Percentiles rank a stretch among this genome's conserved stretches.
phyloP scores from a whole-genome alignment of 2,888 invertebrate species.

The Eupeodes luniger region DNA sequence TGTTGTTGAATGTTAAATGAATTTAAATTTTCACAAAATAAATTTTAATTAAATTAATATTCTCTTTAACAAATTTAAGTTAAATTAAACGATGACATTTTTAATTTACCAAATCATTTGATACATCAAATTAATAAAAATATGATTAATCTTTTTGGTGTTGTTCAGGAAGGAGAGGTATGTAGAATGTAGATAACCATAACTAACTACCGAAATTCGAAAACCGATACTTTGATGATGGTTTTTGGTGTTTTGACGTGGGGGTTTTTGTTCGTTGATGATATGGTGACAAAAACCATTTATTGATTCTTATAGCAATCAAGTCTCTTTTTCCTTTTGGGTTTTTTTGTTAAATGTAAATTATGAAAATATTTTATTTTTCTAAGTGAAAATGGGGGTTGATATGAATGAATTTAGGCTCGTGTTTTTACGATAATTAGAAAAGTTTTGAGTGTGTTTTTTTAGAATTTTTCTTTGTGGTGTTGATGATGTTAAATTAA shows the following conservation, averaged over 20 bases:
- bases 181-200: no score
- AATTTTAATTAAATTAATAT: constrained; percentile 23
- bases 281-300: constrained; percentile 14
- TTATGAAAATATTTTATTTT: constrained; percentile 1
- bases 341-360: constrained; percentile 2
- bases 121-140: constrained; percentile 15
- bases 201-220: neutral
- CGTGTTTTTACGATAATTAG: constrained; percentile 34
- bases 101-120: constrained; percentile 20
- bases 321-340: neutral
- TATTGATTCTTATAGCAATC: constrained; percentile 13
- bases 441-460: constrained; percentile 11
- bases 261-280: neutral
- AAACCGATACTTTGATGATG: neutral
- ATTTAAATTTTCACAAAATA: neutral
- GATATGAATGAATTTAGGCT: neutral
- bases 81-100: constrained; percentile 29
- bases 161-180: no score
- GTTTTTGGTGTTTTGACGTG: constrained; percentile 3
- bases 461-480: neutral
- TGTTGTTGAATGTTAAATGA: neutral
- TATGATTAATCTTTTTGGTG: constrained; percentile 4
- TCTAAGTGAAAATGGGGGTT: neutral
- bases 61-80: neutral
- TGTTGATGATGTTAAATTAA: constrained; percentile 8